These are phyloP conservation scores for Brachionichthys hirsutus DNA, from an alignment of 2,113 vertebrate species.

Conservation along the genomic window DNA sequence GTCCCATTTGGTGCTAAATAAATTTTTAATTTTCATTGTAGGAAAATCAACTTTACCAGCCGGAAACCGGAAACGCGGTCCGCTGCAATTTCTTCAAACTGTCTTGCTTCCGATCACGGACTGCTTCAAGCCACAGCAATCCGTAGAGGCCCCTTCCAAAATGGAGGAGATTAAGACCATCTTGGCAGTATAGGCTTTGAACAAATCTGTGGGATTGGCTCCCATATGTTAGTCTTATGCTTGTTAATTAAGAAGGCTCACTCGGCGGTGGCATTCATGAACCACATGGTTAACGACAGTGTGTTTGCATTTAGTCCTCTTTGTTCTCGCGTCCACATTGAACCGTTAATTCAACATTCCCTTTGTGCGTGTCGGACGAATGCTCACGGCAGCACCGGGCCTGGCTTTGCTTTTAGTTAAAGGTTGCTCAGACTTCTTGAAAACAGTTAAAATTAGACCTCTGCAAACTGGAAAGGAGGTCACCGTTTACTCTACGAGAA, in stretches of 20 bases:
- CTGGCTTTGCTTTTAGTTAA: slow-evolving; percentile 52
- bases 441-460: slow-evolving; percentile 77
- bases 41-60: slow-evolving; percentile 20
- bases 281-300: slow-evolving; percentile 42
- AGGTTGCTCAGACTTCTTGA: slow-evolving; percentile 70
- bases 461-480: slow-evolving; percentile 74
- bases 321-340: too few relatives aligned
- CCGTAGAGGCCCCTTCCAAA: slow-evolving; percentile 59
- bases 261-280: slow-evolving; percentile 35
- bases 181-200: slow-evolving; percentile 57
- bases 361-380: slow-evolving; percentile 12
- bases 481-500: slow-evolving; percentile 72
- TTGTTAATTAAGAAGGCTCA: slow-evolving; percentile 58
- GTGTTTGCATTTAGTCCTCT: slow-evolving; percentile 25
- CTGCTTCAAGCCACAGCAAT: slow-evolving; percentile 56
- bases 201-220: slow-evolving; percentile 72
- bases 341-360: neutral
- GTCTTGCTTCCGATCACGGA: slow-evolving; percentile 52
- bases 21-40: slow-evolving; percentile 47
- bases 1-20: slow-evolving; percentile 42
- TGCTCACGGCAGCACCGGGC: slow-evolving; percentile 23
- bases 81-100: slow-evolving; percentile 26
- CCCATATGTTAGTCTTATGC: slow-evolving; percentile 62
- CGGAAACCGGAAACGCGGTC: slow-evolving; percentile 20
- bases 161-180: slow-evolving; percentile 67